These are phyloP conservation scores for Aromia moschata DNA, from an alignment of 2,888 invertebrate species.

Conservation along the genomic window DNA sequence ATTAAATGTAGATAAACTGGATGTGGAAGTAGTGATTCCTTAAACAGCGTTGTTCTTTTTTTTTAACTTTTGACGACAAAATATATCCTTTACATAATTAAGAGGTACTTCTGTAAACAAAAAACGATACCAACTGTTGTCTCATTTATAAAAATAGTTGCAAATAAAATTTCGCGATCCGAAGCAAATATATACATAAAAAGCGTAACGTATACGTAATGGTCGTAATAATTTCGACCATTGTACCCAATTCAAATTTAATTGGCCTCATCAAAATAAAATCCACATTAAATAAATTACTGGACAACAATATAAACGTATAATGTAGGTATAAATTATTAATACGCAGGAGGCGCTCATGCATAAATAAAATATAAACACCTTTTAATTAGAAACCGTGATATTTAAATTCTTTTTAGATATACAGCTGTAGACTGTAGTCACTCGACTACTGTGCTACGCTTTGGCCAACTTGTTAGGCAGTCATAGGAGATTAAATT, in stretches of 20 bases:
- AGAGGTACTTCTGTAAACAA: no score
- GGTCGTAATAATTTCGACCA: conserved; percentile 3
- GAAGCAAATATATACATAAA: no score
- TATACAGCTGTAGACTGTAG: conserved; percentile 25
- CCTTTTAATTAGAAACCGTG: conserved; percentile 27
- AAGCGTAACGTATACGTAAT: no score
- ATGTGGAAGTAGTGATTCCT: no score
- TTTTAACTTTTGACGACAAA: no score
- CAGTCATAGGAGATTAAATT: conserved; percentile 26
- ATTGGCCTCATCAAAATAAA: conserved; percentile 19
- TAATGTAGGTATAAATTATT: conserved; percentile 10
- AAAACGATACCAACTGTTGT: no score
- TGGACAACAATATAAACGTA: conserved; percentile 2
- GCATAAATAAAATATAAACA: conserved; percentile 22
- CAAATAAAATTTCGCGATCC: no score
- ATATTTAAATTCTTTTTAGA: conserved; percentile 26
- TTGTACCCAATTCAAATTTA: conserved; percentile 13
- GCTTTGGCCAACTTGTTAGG: conserved; percentile 4
- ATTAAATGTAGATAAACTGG: no score
- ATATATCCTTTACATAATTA: no score
- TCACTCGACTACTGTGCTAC: conserved; percentile 22
- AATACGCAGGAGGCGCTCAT: conserved; percentile 4
- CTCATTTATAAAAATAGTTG: no score
- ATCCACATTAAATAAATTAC: conserved; percentile 12
- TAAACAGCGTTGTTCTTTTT: no score